Evolutionary conservation across 2,113 vertebrate genomes (phyloP), one percentile per base, ranked within the genome.

Genomic region (Hydropotes inermis): DNA sequence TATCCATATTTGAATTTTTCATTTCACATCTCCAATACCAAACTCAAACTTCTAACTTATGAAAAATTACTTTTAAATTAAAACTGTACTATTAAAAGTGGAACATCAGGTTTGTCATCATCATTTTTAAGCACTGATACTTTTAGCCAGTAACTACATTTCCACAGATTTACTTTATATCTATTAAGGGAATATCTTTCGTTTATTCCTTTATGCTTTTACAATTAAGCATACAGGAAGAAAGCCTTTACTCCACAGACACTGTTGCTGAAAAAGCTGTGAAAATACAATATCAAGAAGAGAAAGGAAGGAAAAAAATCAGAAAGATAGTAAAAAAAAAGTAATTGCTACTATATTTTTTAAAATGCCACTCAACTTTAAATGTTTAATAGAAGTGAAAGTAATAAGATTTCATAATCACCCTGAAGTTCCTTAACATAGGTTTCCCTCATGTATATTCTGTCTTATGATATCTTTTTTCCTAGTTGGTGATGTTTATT

Each of bases 321-420:
- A 92, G n/a, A 64, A 0, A 95, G 30, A 85, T 1, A 81, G 43
- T 36, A 84, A 86, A 82, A 52, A 52, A 82, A 78, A 10, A 74
- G 25, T 76, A 86, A 84, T 3, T 91, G 54, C 58, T 36, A 70
- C 47, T 70, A 55, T 30, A n/a, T 33, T 67, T 78, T 89, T 82
- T 67, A 6, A 95, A 97, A 78, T 70, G 39, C 79, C 67, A 58
- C 25, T 21, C 36, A 83, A 54, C 87, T 94, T 50, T 83, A 89
- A 89, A 94, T 60, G 64, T 54, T 94, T 84, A 94, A 84, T 92
- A 60, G 87, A 92, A 92, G 67, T 74, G 27, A 87, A 50, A 94
- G n/a, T 15, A 92, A 2, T 55, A 87, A 96, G 81, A 83, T 30
- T 97, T 89, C 28, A 78, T 13, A 14, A 87, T 21, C 16, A 89